A percentile compares a stretch with the other conserved stretches of the same genome.
phyloP scores from a whole-genome alignment of 2,888 invertebrate species.

The Opisthograptis luteolata region DNA sequence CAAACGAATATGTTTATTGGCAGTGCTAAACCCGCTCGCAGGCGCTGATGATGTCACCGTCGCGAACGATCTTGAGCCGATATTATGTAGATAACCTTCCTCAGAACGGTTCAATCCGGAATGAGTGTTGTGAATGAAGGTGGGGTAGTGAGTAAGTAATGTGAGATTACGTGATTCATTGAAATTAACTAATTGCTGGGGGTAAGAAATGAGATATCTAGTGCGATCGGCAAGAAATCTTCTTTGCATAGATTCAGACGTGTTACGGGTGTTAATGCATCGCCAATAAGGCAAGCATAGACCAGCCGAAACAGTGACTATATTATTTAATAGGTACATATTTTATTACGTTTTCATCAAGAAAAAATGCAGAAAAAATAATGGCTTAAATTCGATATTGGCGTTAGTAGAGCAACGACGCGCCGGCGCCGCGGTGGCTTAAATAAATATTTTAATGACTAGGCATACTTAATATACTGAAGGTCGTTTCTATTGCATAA shows the following conservation, averaged over 20 bases:
- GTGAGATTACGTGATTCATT: constrained; percentile 9
- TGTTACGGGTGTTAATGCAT: too few relatives aligned
- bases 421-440: constrained; percentile 30
- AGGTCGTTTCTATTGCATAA: constrained; percentile 10
- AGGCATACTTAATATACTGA: constrained; percentile 12
- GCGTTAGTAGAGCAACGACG: constrained; percentile 13
- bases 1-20: constrained; percentile 30
- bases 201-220: constrained; percentile 12
- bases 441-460: constrained; percentile 22
- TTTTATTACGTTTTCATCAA: constrained; percentile 1
- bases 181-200: constrained; percentile 3
- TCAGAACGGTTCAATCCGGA: neutral
- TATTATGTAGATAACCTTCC: constrained; percentile 24
- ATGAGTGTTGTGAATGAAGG: constrained; percentile 16
- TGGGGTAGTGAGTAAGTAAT: constrained; percentile 10
- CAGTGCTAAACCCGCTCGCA: constrained; percentile 37
- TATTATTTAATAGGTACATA: neutral
- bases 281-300: too few relatives aligned
- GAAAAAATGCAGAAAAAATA: neutral
- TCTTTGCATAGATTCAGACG: neutral
- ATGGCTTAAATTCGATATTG: constrained; percentile 26
- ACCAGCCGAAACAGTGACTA: neutral
- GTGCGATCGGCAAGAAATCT: neutral
- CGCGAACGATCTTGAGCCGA: constrained; percentile 33
- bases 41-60: constrained; percentile 38